Evolutionary conservation across 2,113 vertebrate genomes (phyloP).

Genomic region (Talpa occidentalis): DNA sequence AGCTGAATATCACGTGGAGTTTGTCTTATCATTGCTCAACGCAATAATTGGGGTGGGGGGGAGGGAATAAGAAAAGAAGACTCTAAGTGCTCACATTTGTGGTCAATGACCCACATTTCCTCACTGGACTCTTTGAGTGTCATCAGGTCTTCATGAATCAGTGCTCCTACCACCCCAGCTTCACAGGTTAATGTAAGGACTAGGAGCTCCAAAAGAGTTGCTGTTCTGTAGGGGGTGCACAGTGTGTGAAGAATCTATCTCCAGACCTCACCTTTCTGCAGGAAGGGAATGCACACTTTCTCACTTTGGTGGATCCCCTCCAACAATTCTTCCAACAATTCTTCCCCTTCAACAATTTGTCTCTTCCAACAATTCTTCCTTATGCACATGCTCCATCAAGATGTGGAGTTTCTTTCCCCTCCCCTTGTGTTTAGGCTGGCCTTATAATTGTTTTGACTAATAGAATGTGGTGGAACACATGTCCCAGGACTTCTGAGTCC

Average conservation of each 20-base stretch:
- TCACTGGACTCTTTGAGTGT: not conserved
- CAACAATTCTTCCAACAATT: not conserved
- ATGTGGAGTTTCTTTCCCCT: not conserved
- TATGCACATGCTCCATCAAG: not conserved
- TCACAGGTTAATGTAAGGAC: not conserved
- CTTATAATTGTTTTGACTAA: not conserved
- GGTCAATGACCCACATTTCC: not conserved
- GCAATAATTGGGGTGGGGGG: not conserved
- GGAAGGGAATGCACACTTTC: not conserved
- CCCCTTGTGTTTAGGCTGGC: not conserved
- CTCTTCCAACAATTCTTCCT: not conserved
- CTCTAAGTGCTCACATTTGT: not conserved
- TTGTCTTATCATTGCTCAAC: not conserved
- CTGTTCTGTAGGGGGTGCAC: too few relatives aligned
- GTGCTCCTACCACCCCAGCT: not conserved
- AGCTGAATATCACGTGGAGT: not conserved
- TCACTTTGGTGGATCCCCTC: not conserved
- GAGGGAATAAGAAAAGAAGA: not conserved
- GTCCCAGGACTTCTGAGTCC: not conserved
- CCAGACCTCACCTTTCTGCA: not conserved
- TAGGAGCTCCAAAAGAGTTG: fast-evolving
- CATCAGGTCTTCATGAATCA: not conserved
- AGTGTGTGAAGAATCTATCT: not conserved
- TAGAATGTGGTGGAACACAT: not conserved
- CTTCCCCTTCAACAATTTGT: too few relatives aligned